Evolutionary conservation across 2,113 vertebrate species (phyloP), one percentile per base, ranked within the genome.

Genomic region (Climacteris rufus): DNA sequence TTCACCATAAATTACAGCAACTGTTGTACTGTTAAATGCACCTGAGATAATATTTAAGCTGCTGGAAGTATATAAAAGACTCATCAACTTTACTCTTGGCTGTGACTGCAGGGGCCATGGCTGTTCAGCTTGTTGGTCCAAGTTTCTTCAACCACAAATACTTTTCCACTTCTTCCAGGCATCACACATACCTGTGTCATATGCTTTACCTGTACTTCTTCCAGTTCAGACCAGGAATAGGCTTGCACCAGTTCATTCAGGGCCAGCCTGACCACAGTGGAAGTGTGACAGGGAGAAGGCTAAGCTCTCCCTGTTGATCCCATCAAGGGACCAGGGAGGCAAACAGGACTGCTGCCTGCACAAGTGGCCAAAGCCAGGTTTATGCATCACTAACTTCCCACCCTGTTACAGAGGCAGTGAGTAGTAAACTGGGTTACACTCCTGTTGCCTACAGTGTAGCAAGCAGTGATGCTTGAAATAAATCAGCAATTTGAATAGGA

Each of bases 231-330:
- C 21, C n/a, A 31, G 44, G 28, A 76, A 66, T 2, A 76, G 56
- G 39, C 20, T 74, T 2, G 0, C 39, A 74, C 5, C 37, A n/a
- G 9, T n/a, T 65, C 61, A 30, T 40, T 49, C 42, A 37, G 44
- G 22, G 18, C 23, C 9, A 71, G 53, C 0, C 0, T 4, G 25
- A 49, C 25, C 7, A 1, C 0, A 1, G 39, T 24, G 18, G 42
- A 60, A 65, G 11, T 4, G 16, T 0, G 0, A 42, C 0, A 1
- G 15, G 52, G 18, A 77, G 13, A 53, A 27, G 13, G 18, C 6
- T 9, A 30, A 49, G 11, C 20, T 76, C 33, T 74, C 24, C 77
- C 45, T 57, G 30, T 10, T 12, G 6, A 59, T 10, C 9, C 31
- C 4, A 3, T 16, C 56, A 84, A 52, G 64, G 49, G 5, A n/a